These are phyloP conservation scores for Loxodonta africana DNA, from an alignment of 2,113 vertebrate genomes.

Conservation along the genomic window DNA sequence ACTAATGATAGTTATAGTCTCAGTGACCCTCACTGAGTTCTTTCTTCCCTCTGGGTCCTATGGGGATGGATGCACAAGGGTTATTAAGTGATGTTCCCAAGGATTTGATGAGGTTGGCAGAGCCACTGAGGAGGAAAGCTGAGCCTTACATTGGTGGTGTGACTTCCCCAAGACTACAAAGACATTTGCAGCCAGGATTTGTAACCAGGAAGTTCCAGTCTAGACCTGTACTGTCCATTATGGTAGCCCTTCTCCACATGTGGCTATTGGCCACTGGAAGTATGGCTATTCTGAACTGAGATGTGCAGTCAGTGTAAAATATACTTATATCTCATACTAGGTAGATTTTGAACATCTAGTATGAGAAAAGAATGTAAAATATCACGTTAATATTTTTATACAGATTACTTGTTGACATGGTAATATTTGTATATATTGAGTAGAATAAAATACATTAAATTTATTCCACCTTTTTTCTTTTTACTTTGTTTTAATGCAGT, in stretches of 20 bases:
- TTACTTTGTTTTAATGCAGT: neutral
- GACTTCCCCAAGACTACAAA: neutral
- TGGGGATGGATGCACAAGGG: fast-evolving
- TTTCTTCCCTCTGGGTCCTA: neutral
- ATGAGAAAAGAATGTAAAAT: neutral
- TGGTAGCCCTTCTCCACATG: fast-evolving
- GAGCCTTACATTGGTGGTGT: fast-evolving
- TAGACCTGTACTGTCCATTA: neutral
- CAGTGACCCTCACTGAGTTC: fast-evolving
- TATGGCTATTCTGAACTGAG: fast-evolving
- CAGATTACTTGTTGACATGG: neutral
- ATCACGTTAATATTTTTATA: fast-evolving
- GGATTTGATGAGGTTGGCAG: neutral
- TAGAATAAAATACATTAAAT: slow-evolving; percentile 5
- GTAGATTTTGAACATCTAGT: neutral
- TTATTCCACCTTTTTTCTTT: slow-evolving; percentile 16
- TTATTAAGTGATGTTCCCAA: fast-evolving
- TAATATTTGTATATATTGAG: neutral
- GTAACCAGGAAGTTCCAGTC: neutral
- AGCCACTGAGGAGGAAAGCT: neutral
- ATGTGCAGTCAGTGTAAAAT: no score
- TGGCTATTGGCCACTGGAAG: fast-evolving
- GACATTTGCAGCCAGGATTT: neutral
- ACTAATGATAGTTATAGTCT: fast-evolving
- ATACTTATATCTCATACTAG: no score